Percentiles rank a stretch among this genome's conserved stretches.
These are phyloP conservation scores for Dunckerocampus dactyliophorus DNA, from an alignment of 2,113 vertebrate genomes.

Conservation along the genomic window DNA sequence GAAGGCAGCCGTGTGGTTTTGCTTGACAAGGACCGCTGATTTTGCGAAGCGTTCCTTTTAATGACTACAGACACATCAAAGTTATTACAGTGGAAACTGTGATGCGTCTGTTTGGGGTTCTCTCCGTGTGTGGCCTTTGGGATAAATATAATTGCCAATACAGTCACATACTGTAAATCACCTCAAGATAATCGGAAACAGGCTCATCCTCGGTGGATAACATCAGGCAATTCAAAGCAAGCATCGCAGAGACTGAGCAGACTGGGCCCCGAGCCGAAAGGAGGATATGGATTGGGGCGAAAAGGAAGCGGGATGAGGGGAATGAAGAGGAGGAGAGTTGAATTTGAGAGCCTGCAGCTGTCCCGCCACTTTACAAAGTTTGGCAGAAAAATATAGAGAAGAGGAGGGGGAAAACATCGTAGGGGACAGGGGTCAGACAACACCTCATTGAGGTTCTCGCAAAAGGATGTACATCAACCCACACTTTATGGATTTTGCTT, in stretches of 20 bases:
- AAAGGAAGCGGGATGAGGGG: constrained; percentile 39
- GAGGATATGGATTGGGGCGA: constrained; percentile 52
- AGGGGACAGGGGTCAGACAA: constrained; percentile 52
- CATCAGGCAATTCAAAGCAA: constrained; percentile 37
- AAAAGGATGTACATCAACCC: constrained; percentile 27
- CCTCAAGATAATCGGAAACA: constrained; percentile 4
- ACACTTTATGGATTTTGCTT: constrained; percentile 42
- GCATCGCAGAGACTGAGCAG: constrained; percentile 35
- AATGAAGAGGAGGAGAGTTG: constrained; percentile 38
- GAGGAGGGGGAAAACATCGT: constrained; percentile 33
- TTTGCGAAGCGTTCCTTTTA: constrained; percentile 33
- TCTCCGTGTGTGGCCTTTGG: background rate
- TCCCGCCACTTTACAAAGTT: constrained; percentile 47
- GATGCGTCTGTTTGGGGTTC: constrained; percentile 9
- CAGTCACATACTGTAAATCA: background rate
- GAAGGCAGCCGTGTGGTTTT: constrained; percentile 42
- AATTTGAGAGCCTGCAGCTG: constrained; percentile 64
- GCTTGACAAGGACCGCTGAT: constrained; percentile 35
- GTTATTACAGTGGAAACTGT: constrained; percentile 4
- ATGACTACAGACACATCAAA: constrained; percentile 28
- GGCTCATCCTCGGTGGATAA: constrained; percentile 38
- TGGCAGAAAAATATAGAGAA: constrained; percentile 55
- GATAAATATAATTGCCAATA: background rate
- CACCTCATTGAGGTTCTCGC: constrained; percentile 42
- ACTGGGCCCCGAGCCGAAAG: constrained; percentile 52